These are phyloP conservation scores for Trypoxylon attenuatum DNA, from an alignment of 2,888 invertebrate genomes.

Conservation along the genomic window DNA sequence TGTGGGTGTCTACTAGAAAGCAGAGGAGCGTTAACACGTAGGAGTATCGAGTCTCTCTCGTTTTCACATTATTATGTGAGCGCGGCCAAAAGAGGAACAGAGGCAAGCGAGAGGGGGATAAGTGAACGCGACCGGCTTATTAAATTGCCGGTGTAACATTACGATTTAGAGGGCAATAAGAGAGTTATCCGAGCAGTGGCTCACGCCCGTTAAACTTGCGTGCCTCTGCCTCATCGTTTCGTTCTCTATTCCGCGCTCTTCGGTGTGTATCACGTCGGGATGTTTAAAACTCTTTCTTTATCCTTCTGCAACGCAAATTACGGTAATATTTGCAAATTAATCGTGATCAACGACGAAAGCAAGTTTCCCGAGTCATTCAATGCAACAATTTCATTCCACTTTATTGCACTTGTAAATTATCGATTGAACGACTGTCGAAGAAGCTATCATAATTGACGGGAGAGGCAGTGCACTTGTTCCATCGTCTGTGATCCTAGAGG, in stretches of 20 bases:
- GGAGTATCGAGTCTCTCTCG: not conserved
- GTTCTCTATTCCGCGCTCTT: no score
- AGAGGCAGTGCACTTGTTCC: no score
- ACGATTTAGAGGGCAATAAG: slow-evolving; percentile 66
- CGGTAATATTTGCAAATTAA: slow-evolving; percentile 23
- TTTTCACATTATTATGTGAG: slow-evolving; percentile 62
- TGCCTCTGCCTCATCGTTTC: slow-evolving; percentile 35
- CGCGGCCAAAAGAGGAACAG: slow-evolving; percentile 16
- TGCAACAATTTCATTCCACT: no score
- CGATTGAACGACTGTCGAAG: no score
- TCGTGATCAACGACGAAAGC: no score
- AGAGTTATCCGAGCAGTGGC: slow-evolving; percentile 57
- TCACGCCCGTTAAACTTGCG: slow-evolving; percentile 46
- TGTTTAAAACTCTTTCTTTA: not conserved
- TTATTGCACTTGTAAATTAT: no score
- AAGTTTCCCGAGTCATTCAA: no score
- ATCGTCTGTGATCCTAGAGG: no score
- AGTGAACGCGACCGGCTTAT: slow-evolving; percentile 64
- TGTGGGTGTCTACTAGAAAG: not conserved
- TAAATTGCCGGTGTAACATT: slow-evolving; percentile 65
- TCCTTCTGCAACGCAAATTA: not conserved
- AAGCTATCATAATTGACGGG: no score
- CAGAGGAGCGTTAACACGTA: not conserved
- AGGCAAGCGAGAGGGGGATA: slow-evolving; percentile 51
- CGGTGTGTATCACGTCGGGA: not conserved